Evolutionary conservation across 2,797 vertebrate genomes (phyloP).

Genomic region (Molossus alvarezi): DNA sequence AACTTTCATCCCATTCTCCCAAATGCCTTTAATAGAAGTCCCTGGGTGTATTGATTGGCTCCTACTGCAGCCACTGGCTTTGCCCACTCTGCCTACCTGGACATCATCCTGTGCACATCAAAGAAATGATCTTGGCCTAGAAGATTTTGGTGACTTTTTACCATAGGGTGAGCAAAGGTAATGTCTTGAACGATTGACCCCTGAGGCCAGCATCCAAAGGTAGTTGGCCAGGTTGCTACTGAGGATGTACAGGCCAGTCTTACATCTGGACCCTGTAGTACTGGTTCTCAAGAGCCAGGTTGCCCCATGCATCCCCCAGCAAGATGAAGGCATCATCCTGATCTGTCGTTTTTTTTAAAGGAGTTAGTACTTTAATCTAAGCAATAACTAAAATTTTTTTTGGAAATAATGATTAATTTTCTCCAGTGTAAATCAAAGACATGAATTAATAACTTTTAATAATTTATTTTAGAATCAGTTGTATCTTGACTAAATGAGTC

Average conservation of each 20-base stretch:
- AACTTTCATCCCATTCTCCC: constrained; percentile 96
- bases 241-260: not conserved
- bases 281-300: not conserved
- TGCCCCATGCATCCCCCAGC: not conserved
- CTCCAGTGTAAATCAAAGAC: not conserved
- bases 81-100: constrained; percentile 95
- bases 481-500: not conserved
- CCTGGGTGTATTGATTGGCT: constrained; percentile 94
- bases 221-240: not conserved
- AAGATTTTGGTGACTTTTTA: constrained; percentile 93
- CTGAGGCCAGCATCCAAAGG: not conserved
- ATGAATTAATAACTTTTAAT: not conserved
- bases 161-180: constrained; percentile 96
- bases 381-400: constrained; percentile 32
- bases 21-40: constrained; percentile 95
- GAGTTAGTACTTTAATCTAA: constrained; percentile 36
- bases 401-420: constrained; percentile 9
- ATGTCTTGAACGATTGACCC: constrained; percentile 93
- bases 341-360: not conserved
- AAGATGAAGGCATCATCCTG: not conserved
- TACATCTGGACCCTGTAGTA: not conserved
- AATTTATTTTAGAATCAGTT: constrained; percentile 8
- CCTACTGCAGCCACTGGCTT: constrained; percentile 95
- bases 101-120: constrained; percentile 97
- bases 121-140: constrained; percentile 95